Percentiles rank a stretch among this genome's conserved stretches.
These are phyloP conservation scores for Caenorhabditis parvicauda DNA, from an alignment of 2,888 invertebrate species.

Conservation along the genomic window DNA sequence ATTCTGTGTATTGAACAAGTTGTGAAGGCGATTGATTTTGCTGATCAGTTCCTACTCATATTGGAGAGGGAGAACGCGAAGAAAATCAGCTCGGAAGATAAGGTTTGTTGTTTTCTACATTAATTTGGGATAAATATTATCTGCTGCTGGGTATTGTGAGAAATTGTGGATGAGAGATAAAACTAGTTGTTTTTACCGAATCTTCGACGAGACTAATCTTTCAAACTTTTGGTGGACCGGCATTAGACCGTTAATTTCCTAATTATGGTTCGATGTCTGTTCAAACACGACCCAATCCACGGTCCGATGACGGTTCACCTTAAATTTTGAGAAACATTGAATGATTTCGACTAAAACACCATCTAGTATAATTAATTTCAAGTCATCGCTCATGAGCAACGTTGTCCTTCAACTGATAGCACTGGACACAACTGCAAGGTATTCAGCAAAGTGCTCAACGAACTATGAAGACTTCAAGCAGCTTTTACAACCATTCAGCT, in stretches of 20 bases:
- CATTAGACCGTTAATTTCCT: too few relatives aligned
- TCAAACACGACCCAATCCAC: too few relatives aligned
- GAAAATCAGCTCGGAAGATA: slow-evolving; percentile 50
- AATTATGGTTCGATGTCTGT: too few relatives aligned
- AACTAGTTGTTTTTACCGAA: too few relatives aligned
- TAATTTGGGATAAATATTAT: too few relatives aligned
- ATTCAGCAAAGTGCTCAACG: slow-evolving; percentile 23
- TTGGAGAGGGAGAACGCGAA: slow-evolving; percentile 28
- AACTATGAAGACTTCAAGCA: slow-evolving; percentile 33
- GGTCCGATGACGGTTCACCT: too few relatives aligned
- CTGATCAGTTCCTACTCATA: slow-evolving; percentile 41
- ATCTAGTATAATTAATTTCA: not conserved
- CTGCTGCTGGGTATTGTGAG: too few relatives aligned
- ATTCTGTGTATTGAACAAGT: slow-evolving; percentile 41
- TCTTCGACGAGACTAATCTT: too few relatives aligned
- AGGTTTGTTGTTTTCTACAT: slow-evolving; percentile 30
- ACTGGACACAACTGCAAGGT: slow-evolving; percentile 28
- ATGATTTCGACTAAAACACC: not conserved
- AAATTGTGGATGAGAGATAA: too few relatives aligned
- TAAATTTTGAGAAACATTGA: not conserved
- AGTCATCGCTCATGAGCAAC: slow-evolving; percentile 31
- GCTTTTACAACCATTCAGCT: slow-evolving; percentile 10
- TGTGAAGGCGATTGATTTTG: slow-evolving; percentile 47
- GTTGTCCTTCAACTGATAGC: slow-evolving; percentile 29
- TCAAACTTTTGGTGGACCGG: too few relatives aligned